A percentile compares a stretch with the other conserved stretches of the same genome.
Conservation (phyloP, 2,888 invertebrate species). For the Seira ritae region DNA sequence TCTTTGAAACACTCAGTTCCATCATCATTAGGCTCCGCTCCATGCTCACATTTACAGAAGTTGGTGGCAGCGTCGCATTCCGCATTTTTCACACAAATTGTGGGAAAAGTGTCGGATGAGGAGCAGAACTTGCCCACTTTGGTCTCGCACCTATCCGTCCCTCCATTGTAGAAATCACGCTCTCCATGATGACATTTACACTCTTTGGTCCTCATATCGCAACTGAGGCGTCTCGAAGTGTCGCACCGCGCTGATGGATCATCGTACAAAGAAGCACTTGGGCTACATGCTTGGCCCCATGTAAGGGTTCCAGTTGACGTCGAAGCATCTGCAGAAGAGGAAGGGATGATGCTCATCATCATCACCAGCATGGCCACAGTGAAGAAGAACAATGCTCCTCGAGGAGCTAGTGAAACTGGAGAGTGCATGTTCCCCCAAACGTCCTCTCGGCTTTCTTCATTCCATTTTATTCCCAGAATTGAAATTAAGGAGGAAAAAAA, state of each 20-base stretch:
- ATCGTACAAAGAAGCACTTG: conserved; percentile 48
- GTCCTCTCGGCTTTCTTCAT: background rate
- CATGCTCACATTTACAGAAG: conserved; percentile 60
- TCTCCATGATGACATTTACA: conserved; percentile 66
- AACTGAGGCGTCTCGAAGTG: conserved; percentile 58
- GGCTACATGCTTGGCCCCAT: conserved; percentile 52
- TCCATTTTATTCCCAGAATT: too few relatives aligned
- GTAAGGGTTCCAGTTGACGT: conserved; percentile 45
- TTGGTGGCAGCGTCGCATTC: conserved; percentile 49
- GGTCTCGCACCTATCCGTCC: conserved; percentile 59
- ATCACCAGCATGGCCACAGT: too few relatives aligned
- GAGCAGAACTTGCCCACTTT: conserved; percentile 64
- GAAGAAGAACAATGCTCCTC: too few relatives aligned
- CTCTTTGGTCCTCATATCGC: conserved; percentile 34
- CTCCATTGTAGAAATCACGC: conserved; percentile 51
- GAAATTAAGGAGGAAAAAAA: too few relatives aligned
- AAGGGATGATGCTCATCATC: conserved; percentile 30
- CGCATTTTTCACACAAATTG: conserved; percentile 61
- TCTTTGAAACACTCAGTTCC: conserved; percentile 54
- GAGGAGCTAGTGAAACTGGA: too few relatives aligned
- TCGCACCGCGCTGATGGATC: conserved; percentile 57
- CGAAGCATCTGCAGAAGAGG: conserved; percentile 24
- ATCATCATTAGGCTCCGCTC: conserved; percentile 41
- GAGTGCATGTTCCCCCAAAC: background rate
- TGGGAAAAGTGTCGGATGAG: conserved; percentile 52